Conservation (phyloP, 2,113 vertebrate species). For the Epinephelus cyanopodus region DNA sequence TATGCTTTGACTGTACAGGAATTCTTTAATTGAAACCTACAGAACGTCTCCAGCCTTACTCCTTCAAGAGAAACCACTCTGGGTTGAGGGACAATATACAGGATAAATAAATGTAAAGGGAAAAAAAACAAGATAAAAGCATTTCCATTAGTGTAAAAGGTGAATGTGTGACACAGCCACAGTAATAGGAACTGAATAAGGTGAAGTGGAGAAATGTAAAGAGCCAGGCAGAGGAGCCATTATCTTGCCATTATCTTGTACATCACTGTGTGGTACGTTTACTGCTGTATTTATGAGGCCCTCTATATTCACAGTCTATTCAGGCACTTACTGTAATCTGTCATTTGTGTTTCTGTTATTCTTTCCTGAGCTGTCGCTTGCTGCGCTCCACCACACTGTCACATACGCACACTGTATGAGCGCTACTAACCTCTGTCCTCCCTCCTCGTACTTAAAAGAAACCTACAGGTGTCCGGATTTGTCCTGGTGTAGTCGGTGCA, state of each 20-base stretch:
- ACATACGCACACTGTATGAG: too few species aligned
- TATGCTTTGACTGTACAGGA: not conserved
- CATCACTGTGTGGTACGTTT: not conserved
- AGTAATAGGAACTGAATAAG: not conserved
- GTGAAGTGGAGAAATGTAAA: not conserved
- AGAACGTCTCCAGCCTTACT: not conserved
- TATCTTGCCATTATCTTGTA: slow-evolving; percentile 20
- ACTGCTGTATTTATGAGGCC: not conserved
- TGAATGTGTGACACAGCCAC: not conserved
- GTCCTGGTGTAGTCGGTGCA: not conserved
- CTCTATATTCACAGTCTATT: not conserved
- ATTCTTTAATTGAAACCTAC: not conserved
- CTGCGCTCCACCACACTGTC: too few species aligned
- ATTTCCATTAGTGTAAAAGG: slow-evolving; percentile 9
- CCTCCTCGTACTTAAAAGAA: too few species aligned
- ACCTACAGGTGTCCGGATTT: not conserved
- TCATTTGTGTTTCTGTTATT: too few species aligned
- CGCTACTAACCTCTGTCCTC: too few species aligned
- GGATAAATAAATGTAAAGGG: not conserved
- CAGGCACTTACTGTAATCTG: not conserved
- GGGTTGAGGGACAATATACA: not conserved
- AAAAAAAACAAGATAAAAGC: slow-evolving; percentile 28
- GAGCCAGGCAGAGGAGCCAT: not conserved
- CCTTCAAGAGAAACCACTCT: not conserved
- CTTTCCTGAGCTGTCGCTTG: too few species aligned